phyloP scores from a whole-genome alignment of 2,797 vertebrate species.

The Clamator glandarius region DNA sequence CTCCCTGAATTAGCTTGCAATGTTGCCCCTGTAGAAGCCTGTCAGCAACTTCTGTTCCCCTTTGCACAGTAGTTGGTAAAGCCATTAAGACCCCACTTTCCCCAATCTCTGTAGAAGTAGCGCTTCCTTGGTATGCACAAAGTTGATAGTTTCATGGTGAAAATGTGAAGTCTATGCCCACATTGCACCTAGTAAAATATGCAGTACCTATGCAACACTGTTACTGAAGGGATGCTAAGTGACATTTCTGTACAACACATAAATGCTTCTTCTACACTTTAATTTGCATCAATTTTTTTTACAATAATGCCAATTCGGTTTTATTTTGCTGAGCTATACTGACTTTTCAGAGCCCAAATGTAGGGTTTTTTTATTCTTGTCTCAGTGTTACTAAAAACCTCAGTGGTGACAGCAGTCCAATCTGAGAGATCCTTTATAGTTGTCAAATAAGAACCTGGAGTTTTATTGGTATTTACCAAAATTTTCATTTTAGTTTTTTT shows the following conservation, averaged over 20 bases:
- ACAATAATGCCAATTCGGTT: neutral
- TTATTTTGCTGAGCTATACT: neutral
- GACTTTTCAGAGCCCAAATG: neutral
- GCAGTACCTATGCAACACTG: neutral
- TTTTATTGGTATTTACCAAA: neutral
- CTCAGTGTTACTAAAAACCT: neutral
- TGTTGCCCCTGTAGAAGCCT: neutral
- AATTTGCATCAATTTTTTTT: neutral
- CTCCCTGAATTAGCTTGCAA: fast-evolving
- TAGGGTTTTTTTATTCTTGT: neutral
- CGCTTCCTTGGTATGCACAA: neutral
- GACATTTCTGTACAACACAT: fast-evolving
- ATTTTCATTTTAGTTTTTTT: neutral
- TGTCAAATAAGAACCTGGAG: neutral
- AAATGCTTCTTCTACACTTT: neutral
- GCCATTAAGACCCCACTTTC: neutral
- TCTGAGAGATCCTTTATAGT: fast-evolving
- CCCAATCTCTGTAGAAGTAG: neutral
- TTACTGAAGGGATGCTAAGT: neutral
- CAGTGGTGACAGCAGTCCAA: neutral
- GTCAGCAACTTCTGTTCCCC: neutral
- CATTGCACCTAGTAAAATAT: neutral
- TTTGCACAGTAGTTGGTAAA: neutral
- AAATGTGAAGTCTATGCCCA: neutral
- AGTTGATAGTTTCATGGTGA: neutral